Evolutionary conservation across 2,797 vertebrate genomes (phyloP), one percentile per base, ranked within the genome.

Genomic region (Rhyacichthys aspro): DNA sequence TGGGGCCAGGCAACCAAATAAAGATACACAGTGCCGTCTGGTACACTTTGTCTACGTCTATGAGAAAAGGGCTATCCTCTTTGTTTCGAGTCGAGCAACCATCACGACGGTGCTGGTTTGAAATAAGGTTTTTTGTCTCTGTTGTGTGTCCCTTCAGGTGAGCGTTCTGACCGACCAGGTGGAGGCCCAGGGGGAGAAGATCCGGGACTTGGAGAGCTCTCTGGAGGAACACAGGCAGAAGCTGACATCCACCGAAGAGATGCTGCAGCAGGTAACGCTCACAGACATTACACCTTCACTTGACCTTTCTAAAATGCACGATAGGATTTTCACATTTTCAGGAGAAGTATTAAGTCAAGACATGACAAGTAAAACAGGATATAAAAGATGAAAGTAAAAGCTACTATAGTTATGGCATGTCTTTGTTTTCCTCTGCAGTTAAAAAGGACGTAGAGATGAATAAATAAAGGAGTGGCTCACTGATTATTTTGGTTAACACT

Each of bases 131-230:
- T n/a, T n/a, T n/a, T n/a, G n/a, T n/a, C n/a, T n/a, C n/a, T n/a
- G n/a, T n/a, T 39, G 41, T 93, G 78, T 84, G 57, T 8, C 59
- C 58, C 47, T 16, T 42, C 73, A 97, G 97, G 97, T 99, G 87
- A 98, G 96, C 41, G 94, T 98, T 57, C 94, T 99, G 83, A 98
- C 97, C 1, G 97, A 98, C 88, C 97, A 99, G 87, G 97, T 99
- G 73, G 96, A 99, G 87, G 96, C 95, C 3, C 97, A 99, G 85
- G 97, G 97, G 58, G 97, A 98, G 88, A 99, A 98, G 92, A 99
- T 99, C 80, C 86, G 95, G 81, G 96, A 98, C 84, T 86, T 99
- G 3, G 96, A 98, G 80, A 93, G 91, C 70, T 97, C 96, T 82
- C 92, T 99, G 52, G 95, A 96, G 82, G 94, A 96, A 9, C 96